Evolutionary conservation across 1,140 invertebrate genomes (phyloP).

Genomic region (Fopius arisanus): DNA sequence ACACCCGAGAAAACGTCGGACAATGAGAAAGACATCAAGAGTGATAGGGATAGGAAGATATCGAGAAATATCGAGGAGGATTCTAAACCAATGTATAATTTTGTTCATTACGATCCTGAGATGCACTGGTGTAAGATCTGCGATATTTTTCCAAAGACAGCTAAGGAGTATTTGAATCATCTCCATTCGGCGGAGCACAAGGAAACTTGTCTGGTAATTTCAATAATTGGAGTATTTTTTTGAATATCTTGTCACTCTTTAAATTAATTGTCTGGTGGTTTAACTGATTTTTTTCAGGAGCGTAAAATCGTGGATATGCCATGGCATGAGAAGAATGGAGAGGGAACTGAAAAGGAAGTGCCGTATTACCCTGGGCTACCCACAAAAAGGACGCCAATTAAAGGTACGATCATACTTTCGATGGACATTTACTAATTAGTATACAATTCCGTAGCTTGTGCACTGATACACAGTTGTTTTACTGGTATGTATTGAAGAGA

Average conservation of each 20-base stretch:
- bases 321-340: conserved; percentile 73
- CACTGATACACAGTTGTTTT: conserved; percentile 56
- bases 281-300: conserved; percentile 61
- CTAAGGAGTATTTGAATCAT: conserved; percentile 85
- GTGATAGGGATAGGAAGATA: conserved; percentile 49
- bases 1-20: conserved; percentile 55
- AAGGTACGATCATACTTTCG: conserved; percentile 68
- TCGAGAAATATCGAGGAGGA: conserved; percentile 42
- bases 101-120: conserved; percentile 86
- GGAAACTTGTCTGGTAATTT: conserved; percentile 67
- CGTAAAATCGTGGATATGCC: conserved; percentile 76
- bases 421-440: conserved; percentile 60
- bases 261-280: conserved; percentile 1
- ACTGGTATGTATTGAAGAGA: conserved; percentile 65
- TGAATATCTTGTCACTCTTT: not conserved
- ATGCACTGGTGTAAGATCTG: conserved; percentile 88
- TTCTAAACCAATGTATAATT: conserved; percentile 71
- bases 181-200: conserved; percentile 80
- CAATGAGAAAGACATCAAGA: conserved; percentile 59
- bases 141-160: conserved; percentile 84
- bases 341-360: conserved; percentile 70
- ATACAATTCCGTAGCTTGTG: conserved; percentile 64
- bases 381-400: conserved; percentile 79
- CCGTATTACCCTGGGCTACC: conserved; percentile 74
- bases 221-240: not conserved